Evolutionary conservation across 2,888 invertebrate species (phyloP).

Genomic region (Diarsia rubi): DNA sequence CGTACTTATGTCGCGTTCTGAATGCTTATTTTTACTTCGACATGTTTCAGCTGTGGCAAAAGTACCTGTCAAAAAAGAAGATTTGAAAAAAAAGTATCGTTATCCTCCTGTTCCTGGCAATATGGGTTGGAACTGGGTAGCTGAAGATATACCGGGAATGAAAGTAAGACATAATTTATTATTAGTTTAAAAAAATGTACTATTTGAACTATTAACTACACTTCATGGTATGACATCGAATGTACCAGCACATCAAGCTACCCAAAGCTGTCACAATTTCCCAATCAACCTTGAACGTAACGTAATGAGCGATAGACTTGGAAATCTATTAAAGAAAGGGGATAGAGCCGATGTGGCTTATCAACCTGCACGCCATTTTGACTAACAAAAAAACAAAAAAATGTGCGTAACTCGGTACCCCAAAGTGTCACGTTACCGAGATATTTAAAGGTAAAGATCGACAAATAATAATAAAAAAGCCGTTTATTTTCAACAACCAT

Average conservation of each 20-base stretch:
- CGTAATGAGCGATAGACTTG: too few species aligned
- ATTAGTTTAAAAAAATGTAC: not conserved
- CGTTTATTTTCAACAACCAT: too few species aligned
- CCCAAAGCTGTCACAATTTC: too few species aligned
- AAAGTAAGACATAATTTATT: constrained; percentile 78
- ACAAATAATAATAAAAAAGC: too few species aligned
- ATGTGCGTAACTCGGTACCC: too few species aligned
- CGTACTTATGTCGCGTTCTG: constrained; percentile 65
- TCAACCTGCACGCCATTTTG: too few species aligned
- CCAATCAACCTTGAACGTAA: too few species aligned
- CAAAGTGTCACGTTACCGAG: too few species aligned
- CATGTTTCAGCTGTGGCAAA: constrained; percentile 67
- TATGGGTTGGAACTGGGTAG: constrained; percentile 89
- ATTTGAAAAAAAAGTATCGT: constrained; percentile 79
- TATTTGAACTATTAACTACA: not conserved
- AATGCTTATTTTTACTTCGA: constrained; percentile 8
- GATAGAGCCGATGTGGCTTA: too few species aligned
- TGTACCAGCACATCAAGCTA: not conserved
- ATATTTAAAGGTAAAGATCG: too few species aligned
- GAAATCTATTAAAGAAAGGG: too few species aligned
- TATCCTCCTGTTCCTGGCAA: constrained; percentile 83
- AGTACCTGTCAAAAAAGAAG: constrained; percentile 71
- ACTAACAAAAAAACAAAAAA: too few species aligned
- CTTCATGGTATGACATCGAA: not conserved
- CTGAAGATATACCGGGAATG: constrained; percentile 85